A percentile compares a stretch with the other conserved stretches of the same genome.
Conservation (phyloP, 2,113 vertebrate genomes). For the Xenus cinereus region DNA sequence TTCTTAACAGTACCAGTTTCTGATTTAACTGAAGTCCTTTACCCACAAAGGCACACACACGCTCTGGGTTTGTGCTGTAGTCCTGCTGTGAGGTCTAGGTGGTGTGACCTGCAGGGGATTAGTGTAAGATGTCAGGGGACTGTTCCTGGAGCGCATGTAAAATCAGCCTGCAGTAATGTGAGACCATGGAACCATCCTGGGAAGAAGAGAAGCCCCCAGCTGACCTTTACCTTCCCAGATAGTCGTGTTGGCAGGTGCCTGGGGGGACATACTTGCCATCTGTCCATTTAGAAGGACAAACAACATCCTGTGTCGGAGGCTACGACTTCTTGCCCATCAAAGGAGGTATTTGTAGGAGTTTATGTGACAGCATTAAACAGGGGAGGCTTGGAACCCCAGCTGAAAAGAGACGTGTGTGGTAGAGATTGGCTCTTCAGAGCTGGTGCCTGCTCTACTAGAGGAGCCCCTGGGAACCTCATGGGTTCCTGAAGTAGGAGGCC, state of each 20-base stretch:
- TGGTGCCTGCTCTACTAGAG: neutral
- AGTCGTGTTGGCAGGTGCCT: constrained; percentile 24
- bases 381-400: neutral
- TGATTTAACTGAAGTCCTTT: neutral
- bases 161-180: constrained; percentile 38
- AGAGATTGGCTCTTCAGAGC: neutral
- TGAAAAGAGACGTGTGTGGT: neutral
- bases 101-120: neutral
- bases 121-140: neutral
- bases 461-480: neutral
- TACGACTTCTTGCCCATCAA: neutral
- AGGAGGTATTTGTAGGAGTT: neutral
- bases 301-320: neutral
- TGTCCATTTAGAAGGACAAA: neutral
- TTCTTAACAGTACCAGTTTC: neutral
- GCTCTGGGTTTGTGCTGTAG: neutral
- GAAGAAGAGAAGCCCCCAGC: constrained; percentile 16
- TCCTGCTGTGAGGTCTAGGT: neutral
- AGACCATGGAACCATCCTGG: neutral
- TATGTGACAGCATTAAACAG: neutral
- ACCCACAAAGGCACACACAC: too few species aligned
- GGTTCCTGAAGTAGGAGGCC: neutral
- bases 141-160: neutral
- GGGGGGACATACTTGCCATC: neutral
- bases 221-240: constrained; percentile 46